A percentile compares a stretch with the other conserved stretches of the same genome.
Evolutionary conservation across 2,113 vertebrate species (phyloP).

Genomic region (Gadus chalcogrammus): DNA sequence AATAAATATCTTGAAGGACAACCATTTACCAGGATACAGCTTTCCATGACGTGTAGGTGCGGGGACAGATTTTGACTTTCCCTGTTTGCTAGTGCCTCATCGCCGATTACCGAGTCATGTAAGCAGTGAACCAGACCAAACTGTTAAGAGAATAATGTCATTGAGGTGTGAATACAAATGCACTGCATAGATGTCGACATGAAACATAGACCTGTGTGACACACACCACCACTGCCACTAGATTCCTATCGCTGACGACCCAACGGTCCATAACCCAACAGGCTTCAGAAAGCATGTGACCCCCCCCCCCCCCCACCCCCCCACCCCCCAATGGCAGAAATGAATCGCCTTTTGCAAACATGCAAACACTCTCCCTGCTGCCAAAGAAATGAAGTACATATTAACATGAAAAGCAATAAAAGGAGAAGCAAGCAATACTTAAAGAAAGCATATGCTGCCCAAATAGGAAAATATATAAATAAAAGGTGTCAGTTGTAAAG

Average conservation of each 20-base stretch:
- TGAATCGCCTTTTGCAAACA: too few relatives aligned
- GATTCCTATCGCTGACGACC: constrained; percentile 29
- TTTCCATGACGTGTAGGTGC: constrained; percentile 82
- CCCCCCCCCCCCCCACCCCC: constrained; percentile 17
- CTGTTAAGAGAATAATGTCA: constrained; percentile 80
- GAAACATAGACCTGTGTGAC: constrained; percentile 27
- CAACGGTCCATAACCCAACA: constrained; percentile 36
- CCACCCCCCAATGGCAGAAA: too few relatives aligned
- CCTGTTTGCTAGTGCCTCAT: constrained; percentile 83
- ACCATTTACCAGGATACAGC: constrained; percentile 84
- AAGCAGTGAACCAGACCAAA: constrained; percentile 84
- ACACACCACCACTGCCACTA: constrained; percentile 42
- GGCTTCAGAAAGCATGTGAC: constrained; percentile 57
- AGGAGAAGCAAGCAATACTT: constrained; percentile 26
- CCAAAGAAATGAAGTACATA: constrained; percentile 14
- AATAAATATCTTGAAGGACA: constrained; percentile 73
- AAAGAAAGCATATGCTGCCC: constrained; percentile 27
- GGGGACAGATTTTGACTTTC: constrained; percentile 80
- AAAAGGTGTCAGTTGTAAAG: constrained; percentile 24
- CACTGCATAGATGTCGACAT: constrained; percentile 30
- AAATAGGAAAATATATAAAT: constrained; percentile 38
- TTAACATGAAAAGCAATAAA: constrained; percentile 22
- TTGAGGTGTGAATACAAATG: constrained; percentile 59
- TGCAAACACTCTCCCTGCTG: too few relatives aligned
- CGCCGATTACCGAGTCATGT: constrained; percentile 81